Conservation (phyloP, 2,888 invertebrate genomes). For the Epicampocera succincta region DNA sequence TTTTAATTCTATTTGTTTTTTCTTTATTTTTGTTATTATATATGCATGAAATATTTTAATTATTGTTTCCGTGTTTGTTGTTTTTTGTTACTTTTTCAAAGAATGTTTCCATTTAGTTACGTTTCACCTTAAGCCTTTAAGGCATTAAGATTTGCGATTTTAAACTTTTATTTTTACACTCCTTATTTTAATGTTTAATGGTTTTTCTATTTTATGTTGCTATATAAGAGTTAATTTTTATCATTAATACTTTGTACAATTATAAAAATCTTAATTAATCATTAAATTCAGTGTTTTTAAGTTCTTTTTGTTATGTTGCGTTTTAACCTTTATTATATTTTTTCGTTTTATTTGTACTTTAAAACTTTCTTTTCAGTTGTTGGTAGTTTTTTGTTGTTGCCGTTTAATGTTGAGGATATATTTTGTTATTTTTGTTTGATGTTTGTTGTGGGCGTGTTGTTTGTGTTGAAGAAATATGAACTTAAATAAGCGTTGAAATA, state of each 20-base stretch:
- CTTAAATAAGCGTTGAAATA: conserved; percentile 47
- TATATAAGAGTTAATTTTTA: conserved; percentile 71
- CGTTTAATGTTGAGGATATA: conserved; percentile 65
- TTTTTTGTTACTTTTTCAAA: conserved; percentile 56
- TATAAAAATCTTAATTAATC: conserved; percentile 68
- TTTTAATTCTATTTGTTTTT: conserved; percentile 57
- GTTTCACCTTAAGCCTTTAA: conserved; percentile 57
- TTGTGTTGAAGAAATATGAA: conserved; percentile 56
- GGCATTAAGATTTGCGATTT: conserved; percentile 50
- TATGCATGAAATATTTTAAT: conserved; percentile 73
- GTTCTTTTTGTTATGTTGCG: conserved; percentile 70
- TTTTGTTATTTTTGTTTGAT: conserved; percentile 60
- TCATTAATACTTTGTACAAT: conserved; percentile 70
- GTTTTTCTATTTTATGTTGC: conserved; percentile 56
- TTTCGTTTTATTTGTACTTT: conserved; percentile 79
- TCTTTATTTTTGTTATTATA: conserved; percentile 63
- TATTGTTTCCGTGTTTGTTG: conserved; percentile 72
- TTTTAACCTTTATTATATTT: conserved; percentile 67
- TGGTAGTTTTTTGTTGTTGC: conserved; percentile 74
- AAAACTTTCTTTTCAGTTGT: conserved; percentile 80
- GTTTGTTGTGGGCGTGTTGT: conserved; percentile 71
- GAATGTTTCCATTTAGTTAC: conserved; percentile 26
- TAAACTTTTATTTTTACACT: conserved; percentile 38
- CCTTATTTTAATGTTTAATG: conserved; percentile 40
- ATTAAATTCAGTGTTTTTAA: conserved; percentile 68